Evolutionary conservation across 2,113 vertebrate species (phyloP).

Genomic region (Piaya cayana): DNA sequence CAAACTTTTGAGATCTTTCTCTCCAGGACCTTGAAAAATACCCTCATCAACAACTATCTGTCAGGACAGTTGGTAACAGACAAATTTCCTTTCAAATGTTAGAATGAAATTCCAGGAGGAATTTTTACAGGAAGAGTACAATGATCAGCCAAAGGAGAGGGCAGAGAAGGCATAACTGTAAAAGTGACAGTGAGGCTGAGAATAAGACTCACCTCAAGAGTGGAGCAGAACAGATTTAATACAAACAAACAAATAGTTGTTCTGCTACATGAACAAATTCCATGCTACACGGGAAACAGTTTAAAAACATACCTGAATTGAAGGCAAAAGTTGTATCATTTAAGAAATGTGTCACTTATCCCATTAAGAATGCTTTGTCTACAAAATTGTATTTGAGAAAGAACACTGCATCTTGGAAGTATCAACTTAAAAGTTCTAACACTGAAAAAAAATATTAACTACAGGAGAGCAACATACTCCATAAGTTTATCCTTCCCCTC

Average conservation of each 20-base stretch:
- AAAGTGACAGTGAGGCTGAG: neutral
- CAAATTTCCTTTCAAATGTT: neutral
- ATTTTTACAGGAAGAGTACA: neutral
- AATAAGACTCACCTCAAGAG: neutral
- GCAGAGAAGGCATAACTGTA: neutral
- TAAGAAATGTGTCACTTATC: neutral
- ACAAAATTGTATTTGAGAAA: neutral
- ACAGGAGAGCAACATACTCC: neutral
- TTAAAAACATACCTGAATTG: neutral
- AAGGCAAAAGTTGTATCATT: neutral
- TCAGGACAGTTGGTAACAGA: neutral
- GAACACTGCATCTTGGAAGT: neutral
- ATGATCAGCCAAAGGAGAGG: neutral
- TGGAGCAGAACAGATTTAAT: accelerated
- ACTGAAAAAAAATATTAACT: neutral
- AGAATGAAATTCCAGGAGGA: neutral
- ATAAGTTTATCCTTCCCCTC: neutral
- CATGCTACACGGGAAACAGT: neutral
- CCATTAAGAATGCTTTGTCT: neutral
- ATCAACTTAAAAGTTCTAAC: neutral
- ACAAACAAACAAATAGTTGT: neutral
- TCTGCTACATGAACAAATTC: neutral
- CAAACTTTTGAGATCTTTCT: neutral
- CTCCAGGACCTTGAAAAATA: neutral
- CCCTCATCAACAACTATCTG: neutral